Base-by-base conservation (phyloP, 1,140 invertebrate genomes). In the Phymastichus coffea region DNA sequence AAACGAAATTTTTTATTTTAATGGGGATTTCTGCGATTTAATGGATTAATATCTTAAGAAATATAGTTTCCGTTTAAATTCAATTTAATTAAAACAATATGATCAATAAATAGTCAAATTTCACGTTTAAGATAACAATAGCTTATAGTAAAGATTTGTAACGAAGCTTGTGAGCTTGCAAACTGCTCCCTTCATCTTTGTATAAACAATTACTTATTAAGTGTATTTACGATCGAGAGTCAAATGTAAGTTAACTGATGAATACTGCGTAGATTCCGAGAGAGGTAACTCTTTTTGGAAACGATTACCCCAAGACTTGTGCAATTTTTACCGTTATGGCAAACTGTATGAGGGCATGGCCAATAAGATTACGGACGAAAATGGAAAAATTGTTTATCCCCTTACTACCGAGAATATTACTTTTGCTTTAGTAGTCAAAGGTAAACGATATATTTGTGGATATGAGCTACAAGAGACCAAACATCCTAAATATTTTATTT, bases 401-500 rank as follows among this genome's bases (percentile, higher is more conserved):
- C 9, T 38, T 7, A n/a, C 15, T 4, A 38, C 9, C n/a, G 15
- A 7, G 3, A n/a, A 38, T 38, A 9, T 4, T n/a, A 38, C 37
- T 12, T 38, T 38, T 38, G 9, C 37, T 9, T 38, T 38, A n/a
- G n/a, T 38, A 9, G 15, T 8, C 37, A 38, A 8, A 9, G 57
- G 49, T 9, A 15, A 47, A 35, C 19, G 28, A 10, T 10, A 20
- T 28, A 10, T 38, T 17, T 66, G 65, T 22, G 48, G 61, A 12
- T 63, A 54, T 19, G n/a, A 10, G 12, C 19, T 66, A 0, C 44
- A 54, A 1, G 54, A 28, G 22, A 63, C 61, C 8, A 54, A 64
- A 53, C 51, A 61, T 23, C 54, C 57, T 0, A 66, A 58, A 41
- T 35, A 61, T 4, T 48, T 65, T 44, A 33, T 65, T 23, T 28